Evolutionary conservation across 2,113 vertebrate genomes (phyloP), one percentile per base, ranked within the genome.

Genomic region (Clarias batrachus): DNA sequence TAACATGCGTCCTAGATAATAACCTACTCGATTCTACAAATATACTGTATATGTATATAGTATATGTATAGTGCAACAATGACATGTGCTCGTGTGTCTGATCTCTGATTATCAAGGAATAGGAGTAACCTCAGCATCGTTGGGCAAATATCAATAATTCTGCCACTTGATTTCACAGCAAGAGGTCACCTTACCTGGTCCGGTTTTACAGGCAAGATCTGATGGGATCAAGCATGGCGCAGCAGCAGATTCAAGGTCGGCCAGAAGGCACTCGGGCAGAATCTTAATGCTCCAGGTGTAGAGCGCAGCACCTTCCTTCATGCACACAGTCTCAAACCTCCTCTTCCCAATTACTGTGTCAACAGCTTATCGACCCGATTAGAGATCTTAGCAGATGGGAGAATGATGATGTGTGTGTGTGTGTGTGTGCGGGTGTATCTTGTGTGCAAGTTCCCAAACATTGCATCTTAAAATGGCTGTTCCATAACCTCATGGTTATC

Each of bases 141-240:
- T 79, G 84, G 74, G 83, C 84, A 90, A 87, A 91, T 92, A 91
- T 91, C 87, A 90, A 88, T 89, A 89, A 90, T 89, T 91, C 83
- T 81, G 78, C 52, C 87, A 68, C 70, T 90, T 89, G 90, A 91
- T 91, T 92, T 89, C 85, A 77, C 21, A 27, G 85, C 60, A 62
- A 81, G 87, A 85, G 86, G 87, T 88, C 88, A 89, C 86, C 85
- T 88, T 57, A 60, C 16, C 74, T 37, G 80, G 83, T 86, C 83
- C 77, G 68, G 27, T 89, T 87, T 62, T 84, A 88, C 86, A 17
- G 27, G 70, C 82, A 81, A 89, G 86, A 89, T 89, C 89, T 88
- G 85, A 90, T 88, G 88, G 88, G 86, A 90, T 90, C 86, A 87
- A 84, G 66, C 78, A 14, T 83, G 76, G 84, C n/a, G 19, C 82